These are phyloP conservation scores for Eilema griseolum DNA, from an alignment of 2,888 invertebrate species.

Conservation along the genomic window DNA sequence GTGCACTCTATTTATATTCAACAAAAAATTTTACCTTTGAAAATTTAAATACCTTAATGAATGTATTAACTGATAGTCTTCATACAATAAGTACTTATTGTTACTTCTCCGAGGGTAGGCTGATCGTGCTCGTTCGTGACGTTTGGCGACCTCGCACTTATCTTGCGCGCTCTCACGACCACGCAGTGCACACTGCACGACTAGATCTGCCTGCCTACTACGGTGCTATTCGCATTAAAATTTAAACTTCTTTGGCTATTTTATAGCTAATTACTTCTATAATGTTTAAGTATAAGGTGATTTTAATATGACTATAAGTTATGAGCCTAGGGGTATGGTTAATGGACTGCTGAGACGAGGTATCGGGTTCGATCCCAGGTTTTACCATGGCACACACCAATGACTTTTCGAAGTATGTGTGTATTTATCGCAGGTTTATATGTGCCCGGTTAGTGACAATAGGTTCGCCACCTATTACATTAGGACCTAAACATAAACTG, in stretches of 20 bases:
- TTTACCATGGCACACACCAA: too few species aligned
- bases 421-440: too few species aligned
- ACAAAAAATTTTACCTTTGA: not conserved
- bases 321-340: too few species aligned
- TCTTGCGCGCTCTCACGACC: slow-evolving; percentile 82
- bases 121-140: slow-evolving; percentile 71
- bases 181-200: slow-evolving; percentile 78
- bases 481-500: too few species aligned
- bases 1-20: too few species aligned
- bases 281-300: slow-evolving; percentile 6
- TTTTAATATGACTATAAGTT: not conserved
- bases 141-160: slow-evolving; percentile 80
- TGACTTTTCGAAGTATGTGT: too few species aligned
- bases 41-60: not conserved
- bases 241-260: slow-evolving; percentile 12
- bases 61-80: slow-evolving; percentile 15
- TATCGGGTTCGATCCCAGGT: too few species aligned
- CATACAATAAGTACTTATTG: slow-evolving; percentile 36
- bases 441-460: too few species aligned
- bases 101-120: slow-evolving; percentile 49
- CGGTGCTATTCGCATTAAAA: slow-evolving; percentile 25
- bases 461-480: too few species aligned
- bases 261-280: slow-evolving; percentile 18
- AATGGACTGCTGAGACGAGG: too few species aligned
- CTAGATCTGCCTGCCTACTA: slow-evolving; percentile 47